Evolutionary conservation across 2,797 vertebrate species (phyloP).

Genomic region (Sardinella longiceps): DNA sequence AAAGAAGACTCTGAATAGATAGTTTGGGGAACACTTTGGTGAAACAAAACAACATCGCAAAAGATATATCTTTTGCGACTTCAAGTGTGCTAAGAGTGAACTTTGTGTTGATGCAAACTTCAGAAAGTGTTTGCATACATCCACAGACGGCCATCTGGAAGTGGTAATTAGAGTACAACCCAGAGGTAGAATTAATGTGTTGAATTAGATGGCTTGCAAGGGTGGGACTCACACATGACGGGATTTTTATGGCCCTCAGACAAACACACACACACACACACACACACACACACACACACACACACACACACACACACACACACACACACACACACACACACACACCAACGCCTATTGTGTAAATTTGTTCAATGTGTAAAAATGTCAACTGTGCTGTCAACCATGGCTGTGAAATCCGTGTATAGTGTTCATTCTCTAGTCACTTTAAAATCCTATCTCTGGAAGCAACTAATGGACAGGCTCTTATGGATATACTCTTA

Average conservation of each 20-base stretch:
- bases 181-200: slow-evolving; percentile 8
- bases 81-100: too few relatives aligned
- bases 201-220: not conserved
- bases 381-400: not conserved
- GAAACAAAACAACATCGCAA: too few relatives aligned
- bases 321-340: too few relatives aligned
- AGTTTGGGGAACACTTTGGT: too few relatives aligned
- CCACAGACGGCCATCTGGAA: not conserved
- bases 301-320: too few relatives aligned
- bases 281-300: too few relatives aligned
- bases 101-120: not conserved
- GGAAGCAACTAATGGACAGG: not conserved
- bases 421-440: not conserved
- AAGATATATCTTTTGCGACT: too few relatives aligned
- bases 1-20: too few relatives aligned
- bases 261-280: too few relatives aligned
- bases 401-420: not conserved
- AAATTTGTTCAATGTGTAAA: not conserved
- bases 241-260: not conserved
- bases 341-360: not conserved
- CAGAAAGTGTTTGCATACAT: not conserved
- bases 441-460: not conserved
- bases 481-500: not conserved
- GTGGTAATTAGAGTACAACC: slow-evolving; percentile 12
- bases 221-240: not conserved